phyloP scores from a whole-genome alignment of 2,888 invertebrate species.

The Archips crataeganus region DNA sequence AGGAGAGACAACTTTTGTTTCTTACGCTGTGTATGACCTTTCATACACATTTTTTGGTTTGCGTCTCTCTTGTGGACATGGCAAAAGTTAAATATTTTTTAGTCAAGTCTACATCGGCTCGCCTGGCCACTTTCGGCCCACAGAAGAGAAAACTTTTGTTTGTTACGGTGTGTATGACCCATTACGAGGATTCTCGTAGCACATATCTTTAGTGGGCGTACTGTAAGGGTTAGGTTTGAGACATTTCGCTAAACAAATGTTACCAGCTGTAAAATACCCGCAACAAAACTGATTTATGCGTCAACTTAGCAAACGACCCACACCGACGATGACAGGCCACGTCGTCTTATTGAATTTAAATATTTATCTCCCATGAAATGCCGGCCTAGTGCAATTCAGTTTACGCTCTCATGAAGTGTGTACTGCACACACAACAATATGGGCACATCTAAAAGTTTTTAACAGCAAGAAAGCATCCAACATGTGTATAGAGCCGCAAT shows the following conservation, averaged over 20 bases:
- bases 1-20: no score
- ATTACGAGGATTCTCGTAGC: background rate
- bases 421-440: slow-evolving; percentile 70
- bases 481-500: slow-evolving; percentile 79
- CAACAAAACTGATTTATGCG: slow-evolving; percentile 29
- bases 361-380: slow-evolving; percentile 58
- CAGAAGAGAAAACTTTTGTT: no score
- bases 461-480: slow-evolving; percentile 80
- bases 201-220: background rate
- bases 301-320: background rate
- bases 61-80: no score
- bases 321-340: slow-evolving; percentile 17
- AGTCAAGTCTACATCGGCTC: no score
- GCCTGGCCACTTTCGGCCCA: no score
- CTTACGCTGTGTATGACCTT: no score
- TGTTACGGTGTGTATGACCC: no score
- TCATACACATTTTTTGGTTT: no score
- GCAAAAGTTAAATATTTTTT: no score
- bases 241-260: background rate
- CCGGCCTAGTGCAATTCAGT: slow-evolving; percentile 65
- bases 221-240: background rate
- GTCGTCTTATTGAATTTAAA: slow-evolving; percentile 62
- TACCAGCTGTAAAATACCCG: background rate
- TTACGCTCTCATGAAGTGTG: slow-evolving; percentile 66
- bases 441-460: slow-evolving; percentile 74